phyloP scores from a whole-genome alignment of 2,797 vertebrate genomes.

The Sphenodon punctatus region DNA sequence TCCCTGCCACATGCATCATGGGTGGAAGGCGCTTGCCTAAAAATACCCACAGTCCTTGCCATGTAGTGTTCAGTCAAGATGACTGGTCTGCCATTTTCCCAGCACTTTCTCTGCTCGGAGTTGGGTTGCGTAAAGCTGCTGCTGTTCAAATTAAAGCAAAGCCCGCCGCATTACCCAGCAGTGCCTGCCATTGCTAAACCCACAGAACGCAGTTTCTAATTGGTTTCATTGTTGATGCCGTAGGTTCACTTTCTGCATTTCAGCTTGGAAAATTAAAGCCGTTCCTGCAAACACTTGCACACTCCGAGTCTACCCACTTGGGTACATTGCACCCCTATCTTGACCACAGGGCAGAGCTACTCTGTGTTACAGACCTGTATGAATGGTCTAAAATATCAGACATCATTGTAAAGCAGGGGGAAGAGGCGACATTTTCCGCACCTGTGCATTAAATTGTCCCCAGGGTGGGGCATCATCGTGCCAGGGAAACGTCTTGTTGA shows the following conservation, averaged over 20 bases:
- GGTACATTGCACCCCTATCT: no score
- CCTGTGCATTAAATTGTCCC: no score
- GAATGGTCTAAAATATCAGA: neutral
- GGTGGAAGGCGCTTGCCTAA: no score
- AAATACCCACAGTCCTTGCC: neutral
- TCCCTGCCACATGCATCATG: no score
- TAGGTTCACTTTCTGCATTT: neutral
- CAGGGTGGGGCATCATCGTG: no score
- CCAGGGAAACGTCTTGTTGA: no score
- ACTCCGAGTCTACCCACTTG: no score
- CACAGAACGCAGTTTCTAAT: neutral
- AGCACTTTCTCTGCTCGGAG: rapidly evolving
- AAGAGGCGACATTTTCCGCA: no score
- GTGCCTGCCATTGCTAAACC: neutral
- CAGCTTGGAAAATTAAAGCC: neutral
- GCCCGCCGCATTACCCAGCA: no score
- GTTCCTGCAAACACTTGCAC: no score
- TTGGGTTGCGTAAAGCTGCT: rapidly evolving
- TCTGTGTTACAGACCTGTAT: neutral
- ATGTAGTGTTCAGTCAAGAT: rapidly evolving
- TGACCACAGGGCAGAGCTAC: neutral
- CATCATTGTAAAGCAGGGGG: constrained; percentile 10
- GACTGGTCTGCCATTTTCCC: neutral
- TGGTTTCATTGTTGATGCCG: neutral
- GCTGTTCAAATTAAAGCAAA: no score